phyloP scores from a whole-genome alignment of 2,113 vertebrate species.

The Engystomops pustulosus region DNA sequence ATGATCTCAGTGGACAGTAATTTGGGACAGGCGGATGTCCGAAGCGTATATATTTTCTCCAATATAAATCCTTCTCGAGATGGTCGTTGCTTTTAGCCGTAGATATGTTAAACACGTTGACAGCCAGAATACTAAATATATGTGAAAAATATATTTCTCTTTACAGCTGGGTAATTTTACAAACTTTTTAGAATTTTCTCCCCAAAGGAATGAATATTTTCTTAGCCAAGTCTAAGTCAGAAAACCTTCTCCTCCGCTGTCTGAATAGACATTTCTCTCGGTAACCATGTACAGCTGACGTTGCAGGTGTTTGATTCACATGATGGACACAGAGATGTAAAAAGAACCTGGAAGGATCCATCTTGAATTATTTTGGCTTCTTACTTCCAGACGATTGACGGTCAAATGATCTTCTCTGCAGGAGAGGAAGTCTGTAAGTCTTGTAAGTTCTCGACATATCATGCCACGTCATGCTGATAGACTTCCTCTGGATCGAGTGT shows the following conservation, averaged over 20 bases:
- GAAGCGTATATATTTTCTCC: no score
- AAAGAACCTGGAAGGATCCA: background rate
- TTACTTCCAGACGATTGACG: background rate
- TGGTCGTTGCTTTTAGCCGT: background rate
- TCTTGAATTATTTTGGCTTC: background rate
- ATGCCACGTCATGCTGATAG: background rate
- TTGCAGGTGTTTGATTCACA: constrained; percentile 37
- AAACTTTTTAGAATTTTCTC: constrained; percentile 1
- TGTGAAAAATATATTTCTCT: constrained; percentile 20
- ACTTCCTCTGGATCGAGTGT: background rate
- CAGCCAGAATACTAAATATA: constrained; percentile 23
- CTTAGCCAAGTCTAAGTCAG: constrained; percentile 26
- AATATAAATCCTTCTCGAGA: background rate
- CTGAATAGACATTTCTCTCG: constrained; percentile 25
- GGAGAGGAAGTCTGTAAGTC: background rate
- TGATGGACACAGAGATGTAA: background rate
- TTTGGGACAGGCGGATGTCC: no score
- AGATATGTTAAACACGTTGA: background rate
- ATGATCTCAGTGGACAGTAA: no score
- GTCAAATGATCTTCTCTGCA: background rate
- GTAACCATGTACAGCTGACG: constrained; percentile 37
- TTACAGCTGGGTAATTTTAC: constrained; percentile 30
- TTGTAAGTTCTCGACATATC: background rate
- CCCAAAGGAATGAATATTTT: constrained; percentile 17
- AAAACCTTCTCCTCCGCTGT: background rate